A percentile compares a stretch with the other conserved stretches of the same genome.
Evolutionary conservation across 2,113 vertebrate genomes (phyloP).

Genomic region (Pedetes capensis): DNA sequence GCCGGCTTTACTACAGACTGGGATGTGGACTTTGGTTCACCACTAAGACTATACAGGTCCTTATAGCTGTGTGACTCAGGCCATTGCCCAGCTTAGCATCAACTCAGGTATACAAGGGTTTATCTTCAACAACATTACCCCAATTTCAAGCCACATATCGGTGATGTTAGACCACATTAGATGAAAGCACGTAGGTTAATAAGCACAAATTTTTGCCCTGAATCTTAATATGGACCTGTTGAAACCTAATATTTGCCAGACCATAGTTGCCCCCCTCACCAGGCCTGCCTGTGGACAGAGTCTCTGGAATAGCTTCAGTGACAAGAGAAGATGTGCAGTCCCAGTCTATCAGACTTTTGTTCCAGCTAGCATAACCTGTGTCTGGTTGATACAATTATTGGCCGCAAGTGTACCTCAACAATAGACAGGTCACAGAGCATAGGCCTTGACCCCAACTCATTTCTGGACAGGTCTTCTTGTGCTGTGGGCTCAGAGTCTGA

Average conservation of each 20-base stretch:
- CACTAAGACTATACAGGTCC: background rate
- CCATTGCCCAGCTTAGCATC: background rate
- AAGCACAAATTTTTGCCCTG: background rate
- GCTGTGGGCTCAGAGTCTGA: background rate
- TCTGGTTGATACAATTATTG: rapidly evolving
- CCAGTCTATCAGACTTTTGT: background rate
- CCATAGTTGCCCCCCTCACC: too few relatives aligned
- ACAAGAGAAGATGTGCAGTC: background rate
- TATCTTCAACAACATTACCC: background rate
- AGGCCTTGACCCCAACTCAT: too few relatives aligned
- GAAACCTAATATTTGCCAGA: background rate
- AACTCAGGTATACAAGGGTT: rapidly evolving
- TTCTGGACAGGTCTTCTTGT: background rate
- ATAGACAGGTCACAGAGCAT: background rate
- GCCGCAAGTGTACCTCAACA: background rate
- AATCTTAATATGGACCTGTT: background rate
- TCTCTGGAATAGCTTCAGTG: background rate
- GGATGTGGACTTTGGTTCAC: background rate
- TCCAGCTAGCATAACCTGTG: background rate
- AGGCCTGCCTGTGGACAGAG: background rate
- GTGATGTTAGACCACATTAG: background rate
- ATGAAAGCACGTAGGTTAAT: background rate
- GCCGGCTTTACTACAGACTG: background rate
- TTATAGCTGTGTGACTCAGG: background rate
- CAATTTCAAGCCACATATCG: background rate